Evolutionary conservation across 2,888 invertebrate genomes (phyloP), one percentile per base, ranked within the genome.

Genomic region (Aromia moschata): DNA sequence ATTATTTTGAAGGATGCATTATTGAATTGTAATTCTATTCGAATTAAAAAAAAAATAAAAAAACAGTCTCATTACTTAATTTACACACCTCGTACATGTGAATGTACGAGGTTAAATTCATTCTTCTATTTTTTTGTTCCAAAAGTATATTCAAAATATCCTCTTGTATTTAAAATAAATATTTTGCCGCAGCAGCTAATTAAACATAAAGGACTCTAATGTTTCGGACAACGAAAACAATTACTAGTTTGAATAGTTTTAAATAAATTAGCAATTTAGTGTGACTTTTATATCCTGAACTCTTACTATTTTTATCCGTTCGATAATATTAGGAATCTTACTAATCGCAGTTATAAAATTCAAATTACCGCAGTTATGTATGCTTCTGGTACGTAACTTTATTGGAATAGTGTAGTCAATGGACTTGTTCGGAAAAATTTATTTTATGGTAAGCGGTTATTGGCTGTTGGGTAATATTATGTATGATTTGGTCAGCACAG

Each of bases 211-310:
- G 9, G 33, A 33, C 33, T n/a, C 33, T 9, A 7, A 33, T 11
- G 3, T 11, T 33, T n/a, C 11, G 2, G 18, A 41, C 18, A 41
- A 41, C 10, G 17, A 16, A 16, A 15, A 17, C 18, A 4, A 41
- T 18, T 16, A 18, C 11, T 30, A 12, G 37, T 38, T 51, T 38
- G 31, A 49, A 49, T 38, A 49, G 16, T 12, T 18, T 36, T 33
- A 36, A 36, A 47, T 47, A 47, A 49, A 49, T 38, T 49, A 49
- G 49, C 38, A 14, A 25, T 10, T 16, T 46, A 46, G 15, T 46
- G 16, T 33, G n/a, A 46, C 10, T 33, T 33, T 33, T 33, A 33
- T 11, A 11, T 33, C 33, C 11, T 33, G 33, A 33, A 33, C 33
- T 3, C 25, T 33, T n/a, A 33, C 33, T 33, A 33, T 33, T 33